A percentile compares a stretch with the other conserved stretches of the same genome.
These are phyloP conservation scores for Sebastes iracundus DNA, from an alignment of 2,797 vertebrate genomes.

Conservation along the genomic window DNA sequence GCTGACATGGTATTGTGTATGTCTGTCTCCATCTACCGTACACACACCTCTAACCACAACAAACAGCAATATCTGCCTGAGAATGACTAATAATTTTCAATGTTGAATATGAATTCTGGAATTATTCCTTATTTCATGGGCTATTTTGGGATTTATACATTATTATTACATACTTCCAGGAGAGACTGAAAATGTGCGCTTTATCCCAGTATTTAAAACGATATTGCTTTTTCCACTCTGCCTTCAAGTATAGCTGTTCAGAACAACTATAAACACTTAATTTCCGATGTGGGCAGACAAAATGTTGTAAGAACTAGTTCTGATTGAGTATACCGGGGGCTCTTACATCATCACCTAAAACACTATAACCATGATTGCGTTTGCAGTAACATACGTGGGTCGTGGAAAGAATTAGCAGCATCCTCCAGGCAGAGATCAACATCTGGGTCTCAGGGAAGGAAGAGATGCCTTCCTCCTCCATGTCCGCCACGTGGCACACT, in stretches of 20 bases:
- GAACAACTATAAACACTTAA: too few species aligned
- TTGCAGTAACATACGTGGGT: slow-evolving; percentile 68
- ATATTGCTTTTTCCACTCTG: too few species aligned
- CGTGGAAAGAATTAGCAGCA: slow-evolving; percentile 93
- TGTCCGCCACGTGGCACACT: slow-evolving; percentile 88
- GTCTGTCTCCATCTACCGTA: too few species aligned
- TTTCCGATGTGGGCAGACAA: background rate
- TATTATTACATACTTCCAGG: too few species aligned
- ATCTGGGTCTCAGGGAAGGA: slow-evolving; percentile 90
- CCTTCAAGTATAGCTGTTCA: too few species aligned
- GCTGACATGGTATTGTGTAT: too few species aligned
- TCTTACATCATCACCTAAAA: background rate
- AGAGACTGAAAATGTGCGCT: background rate
- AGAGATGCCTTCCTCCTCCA: slow-evolving; percentile 86
- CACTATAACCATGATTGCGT: background rate
- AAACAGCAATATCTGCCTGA: too few species aligned
- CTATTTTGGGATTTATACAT: too few species aligned
- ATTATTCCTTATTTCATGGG: too few species aligned
- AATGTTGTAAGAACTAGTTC: background rate
- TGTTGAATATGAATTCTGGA: too few species aligned
- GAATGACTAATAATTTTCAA: too few species aligned
- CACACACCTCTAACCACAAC: too few species aligned
- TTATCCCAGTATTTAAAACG: background rate
- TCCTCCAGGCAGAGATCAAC: slow-evolving; percentile 96
- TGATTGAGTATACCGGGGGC: fast-evolving